A percentile compares a stretch with the other conserved stretches of the same genome.
These are phyloP conservation scores for Lonchura striata DNA, from an alignment of 2,113 vertebrate genomes.

Conservation along the genomic window DNA sequence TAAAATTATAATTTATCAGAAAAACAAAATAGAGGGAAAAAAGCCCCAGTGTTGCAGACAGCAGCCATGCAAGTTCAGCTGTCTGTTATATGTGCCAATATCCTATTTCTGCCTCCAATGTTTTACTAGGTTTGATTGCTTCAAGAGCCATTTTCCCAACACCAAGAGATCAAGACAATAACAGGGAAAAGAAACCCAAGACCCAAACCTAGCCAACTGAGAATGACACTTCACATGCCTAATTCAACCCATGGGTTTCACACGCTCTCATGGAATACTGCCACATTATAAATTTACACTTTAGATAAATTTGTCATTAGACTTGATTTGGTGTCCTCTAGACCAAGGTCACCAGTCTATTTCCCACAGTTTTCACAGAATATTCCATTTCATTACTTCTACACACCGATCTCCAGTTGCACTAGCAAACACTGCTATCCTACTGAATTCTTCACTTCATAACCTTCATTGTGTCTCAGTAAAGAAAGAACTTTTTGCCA, in stretches of 20 bases:
- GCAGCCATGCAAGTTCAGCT: neutral
- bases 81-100: neutral
- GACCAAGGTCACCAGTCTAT: neutral
- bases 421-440: neutral
- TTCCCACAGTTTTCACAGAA: neutral
- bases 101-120: neutral
- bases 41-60: neutral
- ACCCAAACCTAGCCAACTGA: neutral
- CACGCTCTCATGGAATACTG: neutral
- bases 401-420: neutral
- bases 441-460: neutral
- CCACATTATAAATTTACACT: neutral
- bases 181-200: neutral
- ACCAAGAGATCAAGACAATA: neutral
- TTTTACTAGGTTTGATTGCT: neutral
- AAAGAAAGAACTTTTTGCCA: neutral
- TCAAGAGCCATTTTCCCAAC: neutral
- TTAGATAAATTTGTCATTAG: neutral
- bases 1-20: neutral
- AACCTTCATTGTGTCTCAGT: neutral
- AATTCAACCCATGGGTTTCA: neutral
- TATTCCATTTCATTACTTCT: neutral
- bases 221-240: neutral
- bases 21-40: neutral
- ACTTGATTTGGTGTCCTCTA: neutral